Evolutionary conservation across 2,113 vertebrate genomes (phyloP), one percentile per base, ranked within the genome.

Genomic region (Hoplias malabaricus): DNA sequence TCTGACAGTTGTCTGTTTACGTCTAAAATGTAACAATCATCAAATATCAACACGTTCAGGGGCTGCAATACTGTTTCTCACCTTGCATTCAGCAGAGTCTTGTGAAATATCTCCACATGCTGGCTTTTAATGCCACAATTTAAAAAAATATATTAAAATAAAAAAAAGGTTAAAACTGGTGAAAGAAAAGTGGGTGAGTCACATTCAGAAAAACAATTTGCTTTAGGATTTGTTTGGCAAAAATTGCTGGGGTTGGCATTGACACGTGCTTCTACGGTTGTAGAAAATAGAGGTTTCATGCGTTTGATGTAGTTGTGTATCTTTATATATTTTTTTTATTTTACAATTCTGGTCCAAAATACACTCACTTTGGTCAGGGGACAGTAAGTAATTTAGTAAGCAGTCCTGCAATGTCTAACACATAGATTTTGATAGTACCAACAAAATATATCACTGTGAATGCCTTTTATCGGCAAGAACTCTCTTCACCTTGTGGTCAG

Each of bases 391-490:
- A 62, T 12, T n/a, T 8, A 38, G 56, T 48, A 27, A 38, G 27
- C 19, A 27, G 23, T 66, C 43, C 33, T 43, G 27, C 42, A 12
- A 38, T 65, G 21, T 36, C 25, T 74, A 43, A 34, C 21, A 31
- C 14, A n/a, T n/a, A 31, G 29, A 38, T 70, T 21, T 21, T 27
- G 7, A 48, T 36, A 48, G 56, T 31, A 12, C 48, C 42, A 50
- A 62, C 42, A 27, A 38, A 48, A 43, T 10, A 62, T 63, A 53
- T 78, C 56, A 78, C 57, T 78, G 56, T 78, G 76, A 71, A 78
- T 70, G 42, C 61, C 63, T 70, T 59, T 34, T 43, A 14, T 29
- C 66, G 21, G 66, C 42, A 63, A 23, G 31, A 53, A 34, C 46
- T 29, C 29, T 29, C 16, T 21, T 78, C 25, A 29, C 36, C 4